A percentile compares a stretch with the other conserved stretches of the same genome.
These are phyloP conservation scores for Ectropis crepuscularia DNA, from an alignment of 2,888 invertebrate species.

Conservation along the genomic window DNA sequence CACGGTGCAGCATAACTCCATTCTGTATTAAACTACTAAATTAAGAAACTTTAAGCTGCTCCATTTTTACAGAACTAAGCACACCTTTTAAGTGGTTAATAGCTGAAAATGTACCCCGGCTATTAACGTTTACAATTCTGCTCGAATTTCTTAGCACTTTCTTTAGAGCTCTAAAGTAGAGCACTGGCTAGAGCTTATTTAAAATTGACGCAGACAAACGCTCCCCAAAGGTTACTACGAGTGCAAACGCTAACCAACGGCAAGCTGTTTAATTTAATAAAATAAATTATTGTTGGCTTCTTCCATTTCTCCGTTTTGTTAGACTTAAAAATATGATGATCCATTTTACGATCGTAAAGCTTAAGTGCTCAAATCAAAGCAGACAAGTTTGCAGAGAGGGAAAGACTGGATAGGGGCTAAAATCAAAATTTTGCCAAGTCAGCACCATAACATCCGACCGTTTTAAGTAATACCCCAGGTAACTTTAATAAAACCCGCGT, in stretches of 20 bases:
- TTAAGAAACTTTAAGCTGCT: slow-evolving; percentile 45
- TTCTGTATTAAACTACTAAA: slow-evolving; percentile 64
- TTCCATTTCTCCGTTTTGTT: slow-evolving; percentile 10
- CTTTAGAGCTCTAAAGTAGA: slow-evolving; percentile 9
- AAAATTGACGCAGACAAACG: slow-evolving; percentile 18
- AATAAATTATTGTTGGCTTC: slow-evolving; percentile 24
- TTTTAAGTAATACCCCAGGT: slow-evolving; percentile 34
- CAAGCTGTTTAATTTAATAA: slow-evolving; percentile 22
- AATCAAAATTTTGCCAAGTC: slow-evolving; percentile 31
- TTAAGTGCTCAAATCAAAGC: slow-evolving; percentile 33
- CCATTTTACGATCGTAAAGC: slow-evolving; percentile 22
- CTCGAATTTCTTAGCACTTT: slow-evolving; percentile 16
- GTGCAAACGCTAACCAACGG: slow-evolving; percentile 8
- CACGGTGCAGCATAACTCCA: slow-evolving; percentile 61
- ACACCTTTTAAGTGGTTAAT: slow-evolving; percentile 28
- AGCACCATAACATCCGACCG: slow-evolving; percentile 34
- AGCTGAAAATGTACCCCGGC: slow-evolving; percentile 17
- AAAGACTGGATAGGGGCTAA: slow-evolving; percentile 20
- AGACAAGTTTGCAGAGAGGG: slow-evolving; percentile 21
- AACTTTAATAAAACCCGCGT: slow-evolving; percentile 40
- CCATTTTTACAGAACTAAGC: slow-evolving; percentile 30
- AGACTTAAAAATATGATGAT: slow-evolving; percentile 19
- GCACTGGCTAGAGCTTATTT: slow-evolving; percentile 16
- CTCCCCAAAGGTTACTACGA: slow-evolving; percentile 14
- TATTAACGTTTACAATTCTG: slow-evolving; percentile 22